Percentiles rank a stretch among this genome's conserved stretches.
Evolutionary conservation across 2,888 invertebrate genomes (phyloP).

Genomic region (Iphiclides podalirius): DNA sequence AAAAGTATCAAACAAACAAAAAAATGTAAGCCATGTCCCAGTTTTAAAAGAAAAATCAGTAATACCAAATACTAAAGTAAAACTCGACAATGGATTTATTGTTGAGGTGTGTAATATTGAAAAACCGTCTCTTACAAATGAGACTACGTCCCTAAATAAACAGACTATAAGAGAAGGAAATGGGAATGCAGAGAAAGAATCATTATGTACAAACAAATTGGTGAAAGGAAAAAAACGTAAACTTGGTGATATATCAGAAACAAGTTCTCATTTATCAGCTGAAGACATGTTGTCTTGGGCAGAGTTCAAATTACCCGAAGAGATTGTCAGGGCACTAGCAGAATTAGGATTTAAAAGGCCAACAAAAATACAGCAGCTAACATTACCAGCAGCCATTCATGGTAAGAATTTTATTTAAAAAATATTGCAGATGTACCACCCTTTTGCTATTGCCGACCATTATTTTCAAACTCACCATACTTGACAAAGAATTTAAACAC

Average conservation of each 20-base stretch:
- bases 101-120: conserved; percentile 51
- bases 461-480: too few relatives aligned
- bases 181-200: conserved; percentile 25
- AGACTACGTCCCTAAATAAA: conserved; percentile 27
- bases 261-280: conserved; percentile 43
- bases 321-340: conserved; percentile 85
- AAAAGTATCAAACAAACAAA: conserved; percentile 39
- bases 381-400: conserved; percentile 90
- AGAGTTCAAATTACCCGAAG: conserved; percentile 83
- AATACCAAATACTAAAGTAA: conserved; percentile 47
- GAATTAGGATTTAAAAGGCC: conserved; percentile 90
- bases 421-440: not conserved
- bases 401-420: conserved; percentile 65
- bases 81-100: conserved; percentile 58
- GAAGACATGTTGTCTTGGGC: conserved; percentile 83
- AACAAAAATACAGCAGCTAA: conserved; percentile 92
- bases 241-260: conserved; percentile 48
- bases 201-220: not conserved
- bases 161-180: conserved; percentile 23
- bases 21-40: conserved; percentile 33
- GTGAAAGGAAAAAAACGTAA: conserved; percentile 43
- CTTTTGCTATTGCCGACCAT: not conserved
- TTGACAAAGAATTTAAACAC: too few relatives aligned
- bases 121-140: conserved; percentile 50
- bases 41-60: conserved; percentile 34